Base-by-base conservation (phyloP, 1,140 invertebrate genomes). In the Sminthurinus signatus region DNA sequence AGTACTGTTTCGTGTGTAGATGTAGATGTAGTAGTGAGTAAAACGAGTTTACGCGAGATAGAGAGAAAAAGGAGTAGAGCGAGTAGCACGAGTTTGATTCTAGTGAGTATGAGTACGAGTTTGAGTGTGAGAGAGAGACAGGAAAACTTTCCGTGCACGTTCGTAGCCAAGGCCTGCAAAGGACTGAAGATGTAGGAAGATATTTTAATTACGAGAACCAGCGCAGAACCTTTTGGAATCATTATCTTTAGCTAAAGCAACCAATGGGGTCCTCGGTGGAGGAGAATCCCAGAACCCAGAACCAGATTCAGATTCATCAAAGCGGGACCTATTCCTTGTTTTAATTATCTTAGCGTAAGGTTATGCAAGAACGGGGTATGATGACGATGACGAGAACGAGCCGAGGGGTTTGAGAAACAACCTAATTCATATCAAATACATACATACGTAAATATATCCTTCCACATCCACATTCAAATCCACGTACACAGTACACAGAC, bases 201-300 rank as follows among this genome's bases (percentile, higher is more conserved):
- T 67, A 67, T 67, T n/a, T n/a, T 67, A 67, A 67, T 67, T 67
- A 62, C 60, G 65, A 67, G 62, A 67, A 67, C 58, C 65, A 54
- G 68, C 68, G 68, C 68, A 69, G 68, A 69, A 69, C 68, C 63
- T 63, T 60, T 62, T 65, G 68, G n/a, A n/a, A 65, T 69, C 67
- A 69, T 69, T 69, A 69, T 69, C 67, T 65, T 61, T 52, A 39
- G 42, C 52, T 68, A 50, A 52, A 62, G 55, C 39, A 64, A 42
- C 62, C 67, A 64, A 69, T 69, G 51, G 62, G 66, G 42, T 56
- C 58, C 56, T 25, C 19, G 57, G 32, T 51, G 42, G 31, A 52
- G 62, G 54, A 57, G 44, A 64, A 50, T 29, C 42, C 42, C 51
- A 68, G n/a, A n/a, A n/a, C n/a, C n/a, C n/a, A n/a, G n/a, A n/a